Percentiles rank a stretch among this genome's conserved stretches.
phyloP scores from a whole-genome alignment of 2,797 vertebrate genomes.

The Urosaurus nigricauda region DNA sequence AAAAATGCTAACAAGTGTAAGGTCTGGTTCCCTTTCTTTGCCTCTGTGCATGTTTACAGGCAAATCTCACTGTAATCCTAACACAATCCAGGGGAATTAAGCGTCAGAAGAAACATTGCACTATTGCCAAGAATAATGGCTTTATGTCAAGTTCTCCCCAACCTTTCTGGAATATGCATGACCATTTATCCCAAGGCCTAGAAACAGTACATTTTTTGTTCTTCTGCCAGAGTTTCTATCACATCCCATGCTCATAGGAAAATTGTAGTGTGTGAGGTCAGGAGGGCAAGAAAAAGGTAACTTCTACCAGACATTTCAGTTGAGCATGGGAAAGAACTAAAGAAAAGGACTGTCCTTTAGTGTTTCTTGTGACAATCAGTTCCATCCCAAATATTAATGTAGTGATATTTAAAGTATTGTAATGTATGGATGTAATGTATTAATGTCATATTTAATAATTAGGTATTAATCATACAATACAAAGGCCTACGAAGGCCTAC shows the following conservation, averaged over 20 bases:
- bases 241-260: neutral
- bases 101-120: neutral
- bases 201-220: neutral
- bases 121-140: neutral
- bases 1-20: neutral
- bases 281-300: neutral
- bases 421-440: no score
- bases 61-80: neutral
- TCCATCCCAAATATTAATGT: neutral
- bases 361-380: neutral
- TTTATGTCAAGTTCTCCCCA: neutral
- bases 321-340: neutral
- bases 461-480: no score
- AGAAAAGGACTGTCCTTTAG: neutral
- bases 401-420: no score
- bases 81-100: neutral
- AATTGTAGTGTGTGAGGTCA: neutral
- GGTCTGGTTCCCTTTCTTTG: neutral
- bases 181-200: neutral
- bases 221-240: neutral
- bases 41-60: neutral
- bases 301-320: neutral
- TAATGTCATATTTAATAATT: no score
- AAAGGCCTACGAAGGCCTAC: neutral
- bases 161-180: neutral